phyloP scores from a whole-genome alignment of 1,140 invertebrate species.

The Varroa destructor region DNA sequence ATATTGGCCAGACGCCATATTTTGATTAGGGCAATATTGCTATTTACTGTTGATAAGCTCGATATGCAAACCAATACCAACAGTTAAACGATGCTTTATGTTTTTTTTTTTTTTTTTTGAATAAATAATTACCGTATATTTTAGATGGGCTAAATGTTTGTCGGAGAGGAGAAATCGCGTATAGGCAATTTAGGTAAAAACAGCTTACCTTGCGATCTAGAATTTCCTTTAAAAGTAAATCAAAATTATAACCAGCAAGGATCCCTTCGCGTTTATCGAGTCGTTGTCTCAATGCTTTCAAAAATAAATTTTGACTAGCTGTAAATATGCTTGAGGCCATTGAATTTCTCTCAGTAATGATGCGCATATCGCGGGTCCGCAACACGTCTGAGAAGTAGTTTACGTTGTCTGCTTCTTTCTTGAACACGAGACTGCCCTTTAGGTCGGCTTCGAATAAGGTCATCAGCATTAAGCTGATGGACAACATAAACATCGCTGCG shows the following conservation, averaged over 20 bases:
- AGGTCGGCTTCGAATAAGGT: not conserved
- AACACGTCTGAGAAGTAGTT: not conserved
- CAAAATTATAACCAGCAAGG: not conserved
- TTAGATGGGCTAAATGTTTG: too few relatives aligned
- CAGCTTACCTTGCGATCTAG: not conserved
- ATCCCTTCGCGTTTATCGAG: slow-evolving; percentile 1
- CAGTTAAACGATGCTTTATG: too few relatives aligned
- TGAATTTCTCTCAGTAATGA: not conserved
- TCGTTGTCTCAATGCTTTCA: not conserved
- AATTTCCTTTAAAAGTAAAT: not conserved
- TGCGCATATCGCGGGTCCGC: not conserved
- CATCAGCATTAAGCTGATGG: not conserved
- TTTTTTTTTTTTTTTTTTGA: too few relatives aligned
- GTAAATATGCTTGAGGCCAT: not conserved
- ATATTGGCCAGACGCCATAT: too few relatives aligned
- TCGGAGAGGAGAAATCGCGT: too few relatives aligned
- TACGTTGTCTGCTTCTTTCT: slow-evolving; percentile 12
- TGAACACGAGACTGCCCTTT: slow-evolving; percentile 18
- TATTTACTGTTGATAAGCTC: too few relatives aligned
- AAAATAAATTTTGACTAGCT: not conserved
- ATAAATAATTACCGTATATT: too few relatives aligned
- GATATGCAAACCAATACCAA: too few relatives aligned
- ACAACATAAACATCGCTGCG: not conserved
- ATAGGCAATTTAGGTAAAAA: too few relatives aligned
- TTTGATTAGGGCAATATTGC: too few relatives aligned